phyloP scores from a whole-genome alignment of 2,113 vertebrate species.

The Laticauda laticaudata region DNA sequence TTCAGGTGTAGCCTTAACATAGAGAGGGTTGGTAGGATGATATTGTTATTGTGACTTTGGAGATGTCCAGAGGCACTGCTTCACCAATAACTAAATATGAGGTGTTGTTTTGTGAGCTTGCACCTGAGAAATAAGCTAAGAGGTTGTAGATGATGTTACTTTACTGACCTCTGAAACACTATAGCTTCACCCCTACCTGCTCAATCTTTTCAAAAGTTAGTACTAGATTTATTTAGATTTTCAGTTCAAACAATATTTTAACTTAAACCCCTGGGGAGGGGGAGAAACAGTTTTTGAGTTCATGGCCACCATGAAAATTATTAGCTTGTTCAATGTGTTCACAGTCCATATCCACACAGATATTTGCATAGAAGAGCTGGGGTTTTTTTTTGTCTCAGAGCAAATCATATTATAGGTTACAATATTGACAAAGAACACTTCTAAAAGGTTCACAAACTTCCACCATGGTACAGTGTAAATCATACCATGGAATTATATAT shows the following conservation, averaged over 20 bases:
- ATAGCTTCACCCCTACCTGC: not conserved
- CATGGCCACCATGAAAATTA: not conserved
- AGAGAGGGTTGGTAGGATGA: not conserved
- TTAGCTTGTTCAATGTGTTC: not conserved
- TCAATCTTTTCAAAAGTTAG: not conserved
- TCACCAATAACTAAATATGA: not conserved
- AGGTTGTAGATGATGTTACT: not conserved
- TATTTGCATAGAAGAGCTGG: not conserved
- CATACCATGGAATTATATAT: not conserved
- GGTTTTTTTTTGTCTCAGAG: not conserved
- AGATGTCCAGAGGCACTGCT: not conserved
- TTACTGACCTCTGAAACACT: not conserved
- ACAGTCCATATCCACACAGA: not conserved
- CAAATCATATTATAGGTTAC: not conserved
- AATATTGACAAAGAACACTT: not conserved
- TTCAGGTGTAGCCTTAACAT: not conserved
- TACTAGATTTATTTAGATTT: not conserved
- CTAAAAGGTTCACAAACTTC: not conserved
- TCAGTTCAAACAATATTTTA: not conserved
- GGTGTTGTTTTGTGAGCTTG: not conserved
- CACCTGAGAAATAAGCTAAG: not conserved
- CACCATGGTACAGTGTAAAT: not conserved
- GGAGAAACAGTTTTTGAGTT: not conserved
- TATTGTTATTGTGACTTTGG: not conserved
- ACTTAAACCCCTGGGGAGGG: not conserved